Base-by-base conservation (phyloP, 2,888 invertebrate genomes). In the Lasioglossum oenotherae region DNA sequence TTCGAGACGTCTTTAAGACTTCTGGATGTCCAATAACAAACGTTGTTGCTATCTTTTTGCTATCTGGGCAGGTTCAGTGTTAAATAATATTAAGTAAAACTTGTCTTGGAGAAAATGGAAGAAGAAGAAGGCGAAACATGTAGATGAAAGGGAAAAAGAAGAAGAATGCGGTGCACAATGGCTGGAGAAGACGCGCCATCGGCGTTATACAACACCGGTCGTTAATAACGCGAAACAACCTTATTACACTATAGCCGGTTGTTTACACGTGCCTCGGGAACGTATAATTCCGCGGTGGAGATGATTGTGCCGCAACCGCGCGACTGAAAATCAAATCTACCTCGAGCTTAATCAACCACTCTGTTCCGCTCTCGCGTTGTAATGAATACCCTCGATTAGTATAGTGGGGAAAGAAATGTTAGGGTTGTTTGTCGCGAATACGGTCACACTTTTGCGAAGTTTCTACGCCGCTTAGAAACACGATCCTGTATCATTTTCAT, bases 141-240 rank as follows among this genome's bases (percentile, higher is more conserved):
- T 53, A n/a, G n/a, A 53, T 10, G 53, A 53, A 53, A 53, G 53
- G 10, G 23, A 53, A 4, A 53, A 23, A 53, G 23, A 53, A 23
- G 53, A 53, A n/a, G 53, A 23, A 53, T 53, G 23, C 23, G n/a
- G 10, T 53, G 53, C n/a, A 53, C 53, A 53, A 53, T 53, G 53
- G 53, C 10, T n/a, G n/a, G 53, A 53, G n/a, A 23, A 53, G 23
- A 53, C 49, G 23, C 53, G 53, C n/a, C 53, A n/a, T 53, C n/a
- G 53, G 10, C 3, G 53, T 53, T 53, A 53, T 53, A 53, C 53
- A 53, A 53, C 53, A n/a, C n/a, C 53, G 53, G 53, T 53, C 53
- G 53, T 69, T 80, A 75, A 69, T 75, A 31, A 69, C 44, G 14
- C 38, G 67, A 41, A 80, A 67, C 38, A 80, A 67, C 38, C 41